Evolutionary conservation across 2,888 invertebrate species (phyloP).

Genomic region (Athetis lepigone): DNA sequence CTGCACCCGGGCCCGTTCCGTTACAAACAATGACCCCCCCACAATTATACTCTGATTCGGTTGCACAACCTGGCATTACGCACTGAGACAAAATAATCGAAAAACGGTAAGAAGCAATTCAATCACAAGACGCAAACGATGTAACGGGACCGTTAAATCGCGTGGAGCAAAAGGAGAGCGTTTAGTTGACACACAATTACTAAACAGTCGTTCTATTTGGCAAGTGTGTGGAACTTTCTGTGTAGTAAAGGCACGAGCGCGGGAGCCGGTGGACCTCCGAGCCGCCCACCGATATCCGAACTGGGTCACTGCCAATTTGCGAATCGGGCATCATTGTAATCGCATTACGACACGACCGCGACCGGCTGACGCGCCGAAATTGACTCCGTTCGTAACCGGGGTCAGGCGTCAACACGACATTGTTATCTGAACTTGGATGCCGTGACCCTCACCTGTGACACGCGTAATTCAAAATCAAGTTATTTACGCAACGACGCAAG

Average conservation of each 20-base stretch:
- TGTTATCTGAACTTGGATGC: constrained; percentile 77
- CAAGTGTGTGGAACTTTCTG: constrained; percentile 57
- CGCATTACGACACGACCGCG: constrained; percentile 73
- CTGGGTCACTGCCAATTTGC: constrained; percentile 83
- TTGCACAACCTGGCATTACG: constrained; percentile 76
- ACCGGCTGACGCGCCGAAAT: constrained; percentile 66
- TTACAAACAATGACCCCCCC: constrained; percentile 84
- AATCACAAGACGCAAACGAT: constrained; percentile 57
- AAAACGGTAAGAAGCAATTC: constrained; percentile 67
- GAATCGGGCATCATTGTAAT: constrained; percentile 78
- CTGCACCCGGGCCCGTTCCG: constrained; percentile 75
- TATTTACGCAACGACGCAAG: constrained; percentile 34
- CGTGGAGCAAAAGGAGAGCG: constrained; percentile 63
- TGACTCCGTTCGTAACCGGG: constrained; percentile 62
- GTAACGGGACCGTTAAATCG: constrained; percentile 71
- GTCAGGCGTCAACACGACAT: constrained; percentile 73
- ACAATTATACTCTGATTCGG: constrained; percentile 77
- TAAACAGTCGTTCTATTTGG: constrained; percentile 60
- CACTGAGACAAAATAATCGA: constrained; percentile 73
- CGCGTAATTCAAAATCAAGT: constrained; percentile 55
- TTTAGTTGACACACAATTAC: constrained; percentile 67
- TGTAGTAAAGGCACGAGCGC: constrained; percentile 72
- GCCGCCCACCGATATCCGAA: constrained; percentile 71
- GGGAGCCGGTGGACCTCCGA: constrained; percentile 66
- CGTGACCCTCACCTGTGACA: constrained; percentile 74